A percentile compares a stretch with the other conserved stretches of the same genome.
phyloP scores from a whole-genome alignment of 1,140 invertebrate genomes.

The Galendromus occidentalis region DNA sequence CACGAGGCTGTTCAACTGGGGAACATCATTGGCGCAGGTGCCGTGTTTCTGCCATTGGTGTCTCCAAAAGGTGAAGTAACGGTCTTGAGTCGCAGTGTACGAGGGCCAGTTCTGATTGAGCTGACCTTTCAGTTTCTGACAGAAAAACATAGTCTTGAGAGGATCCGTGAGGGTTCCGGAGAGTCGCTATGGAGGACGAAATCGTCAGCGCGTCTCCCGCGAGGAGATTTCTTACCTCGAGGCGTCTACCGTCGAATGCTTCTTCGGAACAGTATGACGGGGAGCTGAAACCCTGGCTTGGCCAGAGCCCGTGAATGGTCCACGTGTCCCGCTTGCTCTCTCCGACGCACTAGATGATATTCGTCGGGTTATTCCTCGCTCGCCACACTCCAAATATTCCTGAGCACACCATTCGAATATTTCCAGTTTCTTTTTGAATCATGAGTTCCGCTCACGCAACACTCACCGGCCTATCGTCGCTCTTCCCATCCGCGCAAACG shows the following conservation, averaged over 20 bases:
- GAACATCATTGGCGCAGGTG: conserved; percentile 16
- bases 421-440: background rate
- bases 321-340: background rate
- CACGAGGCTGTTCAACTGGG: conserved; percentile 15
- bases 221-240: background rate
- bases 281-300: background rate
- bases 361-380: background rate
- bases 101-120: conserved; percentile 15
- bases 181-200: too few relatives aligned
- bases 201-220: too few relatives aligned
- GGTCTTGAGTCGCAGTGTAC: conserved; percentile 12
- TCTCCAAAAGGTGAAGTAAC: conserved; percentile 15
- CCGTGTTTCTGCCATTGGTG: conserved; percentile 19
- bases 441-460: background rate
- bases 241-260: background rate
- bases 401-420: background rate
- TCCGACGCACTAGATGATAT: background rate
- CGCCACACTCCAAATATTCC: background rate
- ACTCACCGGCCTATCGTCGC: background rate
- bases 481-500: background rate
- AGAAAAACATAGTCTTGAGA: background rate
- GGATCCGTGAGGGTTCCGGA: too few relatives aligned
- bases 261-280: background rate
- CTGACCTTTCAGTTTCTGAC: conserved; percentile 10
- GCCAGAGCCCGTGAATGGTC: conserved; percentile 13